Base-by-base conservation (phyloP, 1,140 invertebrate genomes). In the Heterodera carotae region DNA sequence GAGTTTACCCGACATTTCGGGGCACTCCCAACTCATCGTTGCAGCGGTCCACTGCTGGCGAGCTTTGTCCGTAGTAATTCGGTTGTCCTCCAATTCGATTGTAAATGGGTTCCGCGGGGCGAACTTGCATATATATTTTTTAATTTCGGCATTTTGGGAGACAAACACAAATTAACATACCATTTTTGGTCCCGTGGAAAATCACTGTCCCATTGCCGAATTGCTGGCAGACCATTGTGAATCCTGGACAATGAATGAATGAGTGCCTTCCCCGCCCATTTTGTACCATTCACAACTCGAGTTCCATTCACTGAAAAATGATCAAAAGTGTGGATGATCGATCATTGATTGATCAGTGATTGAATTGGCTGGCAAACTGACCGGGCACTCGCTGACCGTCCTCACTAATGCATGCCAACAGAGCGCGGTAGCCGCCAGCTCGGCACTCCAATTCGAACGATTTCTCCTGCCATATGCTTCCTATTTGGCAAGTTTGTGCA, bases 381-480 rank as follows among this genome's bases (percentile, higher is more conserved):
- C 62, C 81, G 6, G 79, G 73, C 8, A 83, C 75, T 33, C 76
- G 62, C 29, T 82, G 36, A 0, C 82, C 82, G 27, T 78, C 76
- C 66, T 84, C 80, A 10, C 74, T 75, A 18, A 83, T 74, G 67
- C 82, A 83, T n/a, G 83, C 70, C 22, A 39, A 39, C 27, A 83
- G 39, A 34, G 68, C 29, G 6, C 68, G 66, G 18, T 70, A 33
- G 1, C 82, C 82, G 56, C 82, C 82, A 4, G 83, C 71, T 5
- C 83, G 81, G 31, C 82, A 83, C 67, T 83, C 82, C 31, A 83
- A 71, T 60, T 83, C 82, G 68, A 83, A 83, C 3, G 83, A 83
- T 59, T 85, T 85, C 53, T 84, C 83, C 53, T 75, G 70, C 82
- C 82, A 83, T 48, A 74, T 33, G 36, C 69, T 80, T 39, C 82